phyloP scores from a whole-genome alignment of 2,797 vertebrate genomes.

The Tinamus major region DNA sequence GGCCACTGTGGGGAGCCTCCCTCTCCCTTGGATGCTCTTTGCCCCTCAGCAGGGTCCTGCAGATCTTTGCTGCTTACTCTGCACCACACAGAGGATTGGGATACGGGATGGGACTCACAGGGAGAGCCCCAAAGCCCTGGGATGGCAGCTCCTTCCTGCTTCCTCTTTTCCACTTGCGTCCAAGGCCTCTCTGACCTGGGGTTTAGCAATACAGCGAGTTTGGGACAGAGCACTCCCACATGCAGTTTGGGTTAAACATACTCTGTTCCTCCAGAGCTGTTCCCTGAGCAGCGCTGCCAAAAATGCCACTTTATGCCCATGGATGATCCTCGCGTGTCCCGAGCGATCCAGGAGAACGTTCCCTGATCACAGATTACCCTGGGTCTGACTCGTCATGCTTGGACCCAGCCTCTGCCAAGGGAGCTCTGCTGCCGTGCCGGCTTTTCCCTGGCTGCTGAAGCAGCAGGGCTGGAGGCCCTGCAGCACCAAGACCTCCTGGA shows the following conservation, averaged over 20 bases:
- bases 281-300: background rate
- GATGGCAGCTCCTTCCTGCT: background rate
- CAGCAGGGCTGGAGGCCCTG: fast-evolving
- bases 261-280: background rate
- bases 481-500: background rate
- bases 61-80: background rate
- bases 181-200: background rate
- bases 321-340: fast-evolving
- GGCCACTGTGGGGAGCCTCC: fast-evolving
- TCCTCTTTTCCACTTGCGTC: background rate
- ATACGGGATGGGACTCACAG: background rate
- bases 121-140: background rate
- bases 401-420: background rate
- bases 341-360: background rate
- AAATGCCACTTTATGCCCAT: background rate
- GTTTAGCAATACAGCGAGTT: background rate
- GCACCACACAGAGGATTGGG: background rate
- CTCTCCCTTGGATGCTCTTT: background rate
- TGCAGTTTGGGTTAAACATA: background rate
- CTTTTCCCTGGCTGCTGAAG: background rate
- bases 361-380: fast-evolving
- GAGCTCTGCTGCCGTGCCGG: fast-evolving
- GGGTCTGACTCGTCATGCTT: background rate
- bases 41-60: background rate
- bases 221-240: background rate